Base-by-base conservation (phyloP, 1,140 invertebrate genomes). In the Heliconius himera region DNA sequence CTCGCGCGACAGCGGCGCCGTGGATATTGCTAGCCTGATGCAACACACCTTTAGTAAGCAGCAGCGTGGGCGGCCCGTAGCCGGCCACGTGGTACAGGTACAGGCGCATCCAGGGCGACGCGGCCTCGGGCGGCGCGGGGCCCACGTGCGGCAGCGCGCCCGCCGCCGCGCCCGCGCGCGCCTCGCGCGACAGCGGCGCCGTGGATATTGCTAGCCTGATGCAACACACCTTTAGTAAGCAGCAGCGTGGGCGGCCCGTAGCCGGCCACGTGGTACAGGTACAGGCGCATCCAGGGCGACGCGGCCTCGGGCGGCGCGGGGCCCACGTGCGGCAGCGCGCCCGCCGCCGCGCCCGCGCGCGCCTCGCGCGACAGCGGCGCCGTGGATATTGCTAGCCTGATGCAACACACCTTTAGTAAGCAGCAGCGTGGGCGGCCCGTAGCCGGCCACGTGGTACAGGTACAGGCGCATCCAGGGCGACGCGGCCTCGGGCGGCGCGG, bases 381-480 rank as follows among this genome's bases (percentile, higher is more conserved):
- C 96, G 98, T 98, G 2, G 98, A 98, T 56, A 98, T 96, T 73
- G 98, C 94, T 66, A 98, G 92, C 84, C 97, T 93, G 80, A 8
- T n/a, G n/a, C n/a, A n/a, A 33, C 29, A 33, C 11, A 41, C 98
- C 98, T 95, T 98, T 98, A 29, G 96, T 96, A 71, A 99, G 95
- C 20, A 99, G 94, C 74, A 99, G 90, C 33, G 98, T 98, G 20
- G 98, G 97, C 41, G 98, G 98, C 1, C 99, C 98, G 95, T 96
- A 97, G n/a, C 96, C 96, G 46, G 97, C 98, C 71, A 97, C 95
- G 89, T 97, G 96, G 95, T 99, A 99, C 6, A 99, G 95, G 94
- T 97, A 99, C 54, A 99, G 94, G 88, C 98, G 98, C 94, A 98
- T 99, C 98, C 98, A 99, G 29, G 98, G 96, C 72, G 97, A 98